These are phyloP conservation scores for Butorides virescens DNA, from an alignment of 2,113 vertebrate genomes.

Conservation along the genomic window DNA sequence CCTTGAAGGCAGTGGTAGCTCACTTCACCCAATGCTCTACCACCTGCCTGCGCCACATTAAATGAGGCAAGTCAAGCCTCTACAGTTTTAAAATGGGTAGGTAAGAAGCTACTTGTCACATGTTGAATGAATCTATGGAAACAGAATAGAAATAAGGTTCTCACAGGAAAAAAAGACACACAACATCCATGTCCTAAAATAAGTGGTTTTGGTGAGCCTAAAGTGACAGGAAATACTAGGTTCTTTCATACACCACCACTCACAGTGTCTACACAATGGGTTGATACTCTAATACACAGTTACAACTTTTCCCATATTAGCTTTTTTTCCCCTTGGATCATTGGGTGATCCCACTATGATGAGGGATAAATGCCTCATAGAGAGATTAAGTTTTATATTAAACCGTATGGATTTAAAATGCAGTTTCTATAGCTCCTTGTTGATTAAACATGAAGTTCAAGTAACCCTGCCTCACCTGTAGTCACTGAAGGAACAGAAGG, in stretches of 20 bases:
- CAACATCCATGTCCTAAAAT: background rate
- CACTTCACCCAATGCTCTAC: accelerated
- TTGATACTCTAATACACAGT: background rate
- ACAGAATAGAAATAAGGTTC: background rate
- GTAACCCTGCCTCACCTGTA: background rate
- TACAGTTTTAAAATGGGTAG: background rate
- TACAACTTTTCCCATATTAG: background rate
- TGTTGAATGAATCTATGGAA: background rate
- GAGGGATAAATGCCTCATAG: background rate
- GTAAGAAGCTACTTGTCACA: background rate
- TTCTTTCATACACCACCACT: background rate
- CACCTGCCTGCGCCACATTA: background rate
- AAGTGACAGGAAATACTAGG: background rate
- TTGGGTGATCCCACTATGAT: background rate
- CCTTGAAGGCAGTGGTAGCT: background rate
- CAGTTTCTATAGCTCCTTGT: background rate
- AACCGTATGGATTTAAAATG: background rate
- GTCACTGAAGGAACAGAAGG: background rate
- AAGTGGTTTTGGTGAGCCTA: background rate
- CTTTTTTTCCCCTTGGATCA: background rate
- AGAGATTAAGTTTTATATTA: background rate
- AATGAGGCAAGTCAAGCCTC: background rate
- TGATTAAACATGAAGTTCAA: background rate
- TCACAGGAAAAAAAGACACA: background rate
- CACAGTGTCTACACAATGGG: background rate